Evolutionary conservation across 2,113 vertebrate genomes (phyloP).

Genomic region (Octodon degus): DNA sequence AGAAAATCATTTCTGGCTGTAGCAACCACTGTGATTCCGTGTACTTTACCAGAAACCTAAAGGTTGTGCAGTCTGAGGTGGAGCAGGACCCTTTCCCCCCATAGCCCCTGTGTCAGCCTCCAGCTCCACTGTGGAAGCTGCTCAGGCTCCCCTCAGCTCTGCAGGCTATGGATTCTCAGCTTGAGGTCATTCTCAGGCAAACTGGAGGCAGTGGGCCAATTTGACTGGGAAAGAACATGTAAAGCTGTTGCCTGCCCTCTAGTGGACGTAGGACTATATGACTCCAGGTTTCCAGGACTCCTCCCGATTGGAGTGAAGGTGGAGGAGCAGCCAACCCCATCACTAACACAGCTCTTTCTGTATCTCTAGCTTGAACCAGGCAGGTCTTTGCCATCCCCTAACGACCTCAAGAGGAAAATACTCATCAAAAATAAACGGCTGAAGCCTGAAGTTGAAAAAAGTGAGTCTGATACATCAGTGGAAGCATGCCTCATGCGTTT

Average conservation of each 20-base stretch:
- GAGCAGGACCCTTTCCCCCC: background rate
- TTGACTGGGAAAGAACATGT: background rate
- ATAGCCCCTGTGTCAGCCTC: no score
- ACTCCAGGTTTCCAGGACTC: background rate
- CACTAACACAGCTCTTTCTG: constrained; percentile 59
- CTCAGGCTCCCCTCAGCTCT: background rate
- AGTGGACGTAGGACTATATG: constrained; percentile 64
- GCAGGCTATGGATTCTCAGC: background rate
- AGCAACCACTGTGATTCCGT: background rate
- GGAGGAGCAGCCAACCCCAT: background rate
- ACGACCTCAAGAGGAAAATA: constrained; percentile 97
- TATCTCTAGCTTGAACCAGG: constrained; percentile 92
- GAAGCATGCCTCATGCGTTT: background rate
- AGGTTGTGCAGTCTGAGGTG: background rate
- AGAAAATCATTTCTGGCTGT: background rate
- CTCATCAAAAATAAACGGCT: constrained; percentile 99
- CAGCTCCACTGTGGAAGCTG: background rate
- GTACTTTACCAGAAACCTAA: background rate
- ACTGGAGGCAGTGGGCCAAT: background rate
- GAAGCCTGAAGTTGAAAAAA: constrained; percentile 98
- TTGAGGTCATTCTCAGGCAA: background rate
- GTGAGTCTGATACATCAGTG: constrained; percentile 85
- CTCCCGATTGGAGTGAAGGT: background rate
- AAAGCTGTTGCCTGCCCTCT: constrained; percentile 81
- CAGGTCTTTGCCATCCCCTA: constrained; percentile 94